Percentiles rank a stretch among this genome's conserved stretches.
These are phyloP conservation scores for Clivina fossor DNA, from an alignment of 2,888 invertebrate genomes.

Conservation along the genomic window DNA sequence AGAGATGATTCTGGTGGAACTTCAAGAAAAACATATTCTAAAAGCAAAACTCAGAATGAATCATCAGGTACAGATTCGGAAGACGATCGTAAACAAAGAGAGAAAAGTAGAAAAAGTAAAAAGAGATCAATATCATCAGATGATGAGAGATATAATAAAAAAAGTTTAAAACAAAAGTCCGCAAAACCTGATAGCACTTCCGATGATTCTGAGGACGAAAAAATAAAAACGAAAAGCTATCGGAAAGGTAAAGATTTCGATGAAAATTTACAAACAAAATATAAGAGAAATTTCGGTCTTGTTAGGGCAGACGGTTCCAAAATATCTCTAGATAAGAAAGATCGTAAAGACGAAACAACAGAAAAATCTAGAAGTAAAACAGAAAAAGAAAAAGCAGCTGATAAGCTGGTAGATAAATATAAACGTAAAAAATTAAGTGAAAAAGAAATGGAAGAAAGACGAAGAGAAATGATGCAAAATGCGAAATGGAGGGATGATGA, in stretches of 20 bases:
- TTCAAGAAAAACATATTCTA: slow-evolving; percentile 3
- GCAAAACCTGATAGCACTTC: slow-evolving; percentile 11
- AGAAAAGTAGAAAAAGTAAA: slow-evolving; percentile 26
- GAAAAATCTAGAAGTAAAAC: slow-evolving; percentile 38
- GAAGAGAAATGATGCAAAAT: slow-evolving; percentile 82
- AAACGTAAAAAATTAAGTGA: slow-evolving; percentile 55
- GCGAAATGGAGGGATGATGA: slow-evolving; percentile 71
- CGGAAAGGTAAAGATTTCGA: slow-evolving; percentile 42
- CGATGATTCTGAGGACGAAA: slow-evolving; percentile 36
- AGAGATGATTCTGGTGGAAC: neutral
- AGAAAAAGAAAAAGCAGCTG: slow-evolving; percentile 31
- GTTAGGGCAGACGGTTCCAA: slow-evolving; percentile 51
- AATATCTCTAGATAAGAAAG: slow-evolving; percentile 39
- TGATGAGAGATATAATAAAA: slow-evolving; percentile 27
- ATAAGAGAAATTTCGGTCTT: slow-evolving; percentile 48
- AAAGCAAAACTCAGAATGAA: slow-evolving; percentile 18
- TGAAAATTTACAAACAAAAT: slow-evolving; percentile 27
- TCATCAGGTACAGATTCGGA: slow-evolving; percentile 10
- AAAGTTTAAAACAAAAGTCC: slow-evolving; percentile 19
- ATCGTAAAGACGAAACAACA: slow-evolving; percentile 39
- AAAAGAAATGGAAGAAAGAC: slow-evolving; percentile 68
- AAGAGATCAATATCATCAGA: slow-evolving; percentile 12
- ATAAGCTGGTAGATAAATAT: slow-evolving; percentile 39
- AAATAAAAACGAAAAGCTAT: slow-evolving; percentile 32
- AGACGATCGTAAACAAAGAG: slow-evolving; percentile 17